Evolutionary conservation across 2,797 vertebrate genomes (phyloP).

Genomic region (Mareca penelope): DNA sequence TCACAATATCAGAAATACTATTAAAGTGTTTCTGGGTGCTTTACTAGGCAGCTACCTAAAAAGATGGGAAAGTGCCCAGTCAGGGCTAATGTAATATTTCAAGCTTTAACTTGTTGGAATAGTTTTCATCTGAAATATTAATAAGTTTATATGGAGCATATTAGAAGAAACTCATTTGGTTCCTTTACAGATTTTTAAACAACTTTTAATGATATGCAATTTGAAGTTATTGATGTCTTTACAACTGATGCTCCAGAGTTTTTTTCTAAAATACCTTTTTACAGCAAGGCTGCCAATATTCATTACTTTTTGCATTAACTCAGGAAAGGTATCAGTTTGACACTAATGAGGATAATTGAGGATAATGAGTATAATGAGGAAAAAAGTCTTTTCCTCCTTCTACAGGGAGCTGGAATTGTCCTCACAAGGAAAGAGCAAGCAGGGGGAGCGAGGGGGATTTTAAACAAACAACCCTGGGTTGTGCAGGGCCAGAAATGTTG

Average conservation of each 20-base stretch:
- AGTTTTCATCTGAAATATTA: background rate
- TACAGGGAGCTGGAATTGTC: constrained; percentile 15
- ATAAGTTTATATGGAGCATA: background rate
- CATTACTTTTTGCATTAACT: constrained; percentile 15
- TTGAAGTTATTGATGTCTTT: background rate
- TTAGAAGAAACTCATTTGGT: background rate
- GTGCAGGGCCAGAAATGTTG: background rate
- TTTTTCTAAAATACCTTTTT: background rate
- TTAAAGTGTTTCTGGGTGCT: background rate
- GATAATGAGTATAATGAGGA: constrained; percentile 57
- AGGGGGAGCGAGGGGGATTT: background rate
- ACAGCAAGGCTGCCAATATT: background rate
- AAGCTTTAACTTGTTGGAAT: background rate
- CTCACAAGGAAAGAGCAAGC: background rate
- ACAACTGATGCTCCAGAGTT: background rate
- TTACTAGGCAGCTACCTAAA: background rate
- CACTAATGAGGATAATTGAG: constrained; percentile 59
- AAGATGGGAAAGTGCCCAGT: background rate
- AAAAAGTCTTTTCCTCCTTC: constrained; percentile 53
- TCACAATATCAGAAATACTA: background rate
- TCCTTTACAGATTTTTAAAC: background rate
- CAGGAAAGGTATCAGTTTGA: constrained; percentile 50
- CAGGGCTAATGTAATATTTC: background rate
- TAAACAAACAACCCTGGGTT: background rate
- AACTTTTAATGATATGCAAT: background rate